Base-by-base conservation (phyloP, 2,113 vertebrate species). In the Agelaius phoeniceus region DNA sequence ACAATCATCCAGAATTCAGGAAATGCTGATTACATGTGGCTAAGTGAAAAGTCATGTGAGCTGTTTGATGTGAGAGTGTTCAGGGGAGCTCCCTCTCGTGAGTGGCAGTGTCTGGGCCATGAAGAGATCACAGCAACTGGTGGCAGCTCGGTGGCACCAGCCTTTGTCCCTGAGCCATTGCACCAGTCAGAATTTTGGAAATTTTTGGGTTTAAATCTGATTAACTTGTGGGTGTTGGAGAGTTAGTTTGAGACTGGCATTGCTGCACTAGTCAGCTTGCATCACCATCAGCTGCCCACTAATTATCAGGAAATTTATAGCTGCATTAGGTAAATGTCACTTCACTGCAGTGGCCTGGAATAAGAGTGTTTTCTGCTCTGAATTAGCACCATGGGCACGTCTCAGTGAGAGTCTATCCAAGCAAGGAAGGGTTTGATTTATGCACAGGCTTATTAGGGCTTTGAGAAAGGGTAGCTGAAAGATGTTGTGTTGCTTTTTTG, bases 291-390 rank as follows among this genome's bases (percentile, higher is more conserved):
- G 96, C 95, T 97, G 97, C 96, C 96, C 94, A 98, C 98, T 99
- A 99, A 99, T 99, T 98, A 99, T 98, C 97, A 97, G 95, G 96
- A 98, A 98, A 98, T 98, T 98, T 98, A 97, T 98, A 98, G 98
- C 97, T 98, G 98, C 98, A 98, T 99, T 99, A 99, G 98, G 98
- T 98, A 99, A 99, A 99, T 99, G 98, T 99, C 98, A 99, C 98
- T 98, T 98, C 98, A 98, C 98, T 97, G 96, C 97, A 98, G 96
- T 98, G 95, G 97, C 98, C 98, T 97, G 96, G 97, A 97, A 97
- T 97, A 97, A 97, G 97, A 96, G 96, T 7, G 96, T 96, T 97
- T 96, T 97, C 94, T 97, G 96, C 93, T 97, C 95, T 97, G 95
- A 98, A 96, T 98, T 97, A 97, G 95, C 96, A 96, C 97, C 93